Evolutionary conservation across 2,113 vertebrate genomes (phyloP), one percentile per base, ranked within the genome.

Genomic region (Neopipo cinnamomea): DNA sequence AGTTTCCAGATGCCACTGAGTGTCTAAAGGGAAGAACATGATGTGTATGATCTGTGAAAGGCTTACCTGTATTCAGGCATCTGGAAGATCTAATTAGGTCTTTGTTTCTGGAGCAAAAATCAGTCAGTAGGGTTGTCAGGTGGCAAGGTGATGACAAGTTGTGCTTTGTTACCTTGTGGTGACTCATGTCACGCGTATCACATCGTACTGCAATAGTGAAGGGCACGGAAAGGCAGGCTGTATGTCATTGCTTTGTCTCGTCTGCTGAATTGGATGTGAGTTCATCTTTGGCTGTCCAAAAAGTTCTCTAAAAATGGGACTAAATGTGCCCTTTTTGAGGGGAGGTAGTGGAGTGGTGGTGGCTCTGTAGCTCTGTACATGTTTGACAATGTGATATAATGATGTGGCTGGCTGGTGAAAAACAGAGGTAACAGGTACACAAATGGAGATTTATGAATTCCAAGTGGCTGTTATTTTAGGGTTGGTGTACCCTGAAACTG

Each of bases 331-430:
- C 7, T 30, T 87, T 50, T 42, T 39, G 20, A 3, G 5, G 2
- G 6, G 5, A 3, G 13, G 11, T 27, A 7, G 27, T 14, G 15
- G 25, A 23, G 24, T 18, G 41, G 14, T 66, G 37, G 25, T 35
- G 8, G 12, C 31, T 88, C 15, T 58, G 50, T 56, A 63, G 61
- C 44, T 70, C 8, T 20, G 0, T 16, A 5, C 0, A 0, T 49
- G 25, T 73, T 89, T 47, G 22, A 5, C 72, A 76, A 72, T 72
- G 52, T 4, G 8, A n/a, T 68, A 13, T 12, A 35, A 52, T 86
- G 30, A 27, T 47, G 21, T 72, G 33, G 20, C 6, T 46, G 31
- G 16, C 14, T 78, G 37, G 35, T 49, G 79, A 65, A 73, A 91
- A 81, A 2, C 13, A 50, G 53, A 70, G 27, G 35, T 59, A 35